Percentiles rank a stretch among this genome's conserved stretches.
Evolutionary conservation across 2,797 vertebrate species (phyloP).

Genomic region (Gallinago stenura): DNA sequence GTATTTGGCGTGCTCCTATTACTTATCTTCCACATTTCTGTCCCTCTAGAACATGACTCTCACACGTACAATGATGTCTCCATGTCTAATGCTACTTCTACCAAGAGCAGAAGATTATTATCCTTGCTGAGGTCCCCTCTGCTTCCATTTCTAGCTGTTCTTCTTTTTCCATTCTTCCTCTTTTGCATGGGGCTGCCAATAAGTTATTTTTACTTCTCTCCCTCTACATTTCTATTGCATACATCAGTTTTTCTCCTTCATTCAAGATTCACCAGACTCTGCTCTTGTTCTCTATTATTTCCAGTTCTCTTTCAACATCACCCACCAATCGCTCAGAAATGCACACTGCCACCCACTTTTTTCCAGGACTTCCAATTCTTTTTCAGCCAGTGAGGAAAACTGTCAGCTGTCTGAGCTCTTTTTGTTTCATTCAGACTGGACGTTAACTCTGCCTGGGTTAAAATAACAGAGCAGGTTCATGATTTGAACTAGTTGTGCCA

Average conservation of each 20-base stretch:
- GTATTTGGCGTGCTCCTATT: not conserved
- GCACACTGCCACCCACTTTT: not conserved
- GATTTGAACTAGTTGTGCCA: not conserved
- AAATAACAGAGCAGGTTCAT: not conserved
- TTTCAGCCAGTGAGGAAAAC: not conserved
- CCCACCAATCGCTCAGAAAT: not conserved
- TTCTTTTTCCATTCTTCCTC: not conserved
- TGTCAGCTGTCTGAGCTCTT: not conserved
- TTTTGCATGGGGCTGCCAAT: not conserved
- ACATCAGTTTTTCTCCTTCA: not conserved
- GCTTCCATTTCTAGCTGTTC: not conserved
- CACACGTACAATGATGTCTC: not conserved
- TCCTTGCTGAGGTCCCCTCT: not conserved
- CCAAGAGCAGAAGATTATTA: not conserved
- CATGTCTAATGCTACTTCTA: not conserved
- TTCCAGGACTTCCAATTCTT: not conserved
- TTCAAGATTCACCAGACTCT: not conserved
- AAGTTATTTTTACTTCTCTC: not conserved
- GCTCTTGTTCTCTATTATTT: not conserved
- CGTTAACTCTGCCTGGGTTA: not conserved
- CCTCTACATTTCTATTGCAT: not conserved
- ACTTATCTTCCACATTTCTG: not conserved
- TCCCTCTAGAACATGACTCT: not conserved
- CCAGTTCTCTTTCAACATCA: not conserved
- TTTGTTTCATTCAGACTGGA: not conserved